These are phyloP conservation scores for Cephalopholis sonnerati DNA, from an alignment of 2,113 vertebrate species.

Conservation along the genomic window DNA sequence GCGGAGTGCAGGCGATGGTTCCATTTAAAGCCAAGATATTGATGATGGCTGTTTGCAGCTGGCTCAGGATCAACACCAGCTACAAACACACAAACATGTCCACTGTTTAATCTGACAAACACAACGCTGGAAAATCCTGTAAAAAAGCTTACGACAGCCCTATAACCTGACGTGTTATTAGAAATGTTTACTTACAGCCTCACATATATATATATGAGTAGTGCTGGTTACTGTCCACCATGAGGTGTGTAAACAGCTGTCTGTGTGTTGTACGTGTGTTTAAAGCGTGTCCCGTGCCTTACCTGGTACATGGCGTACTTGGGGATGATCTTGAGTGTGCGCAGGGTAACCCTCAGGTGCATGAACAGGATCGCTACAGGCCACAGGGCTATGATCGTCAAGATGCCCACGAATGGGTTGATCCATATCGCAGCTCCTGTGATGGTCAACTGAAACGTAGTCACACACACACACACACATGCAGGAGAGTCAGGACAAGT, in stretches of 20 bases:
- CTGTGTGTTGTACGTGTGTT: neutral
- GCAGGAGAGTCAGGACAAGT: neutral
- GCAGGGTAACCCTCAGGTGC: slow-evolving; percentile 83
- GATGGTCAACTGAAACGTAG: slow-evolving; percentile 76
- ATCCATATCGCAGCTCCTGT: slow-evolving; percentile 87
- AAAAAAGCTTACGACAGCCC: neutral
- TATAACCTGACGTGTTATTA: slow-evolving; percentile 12
- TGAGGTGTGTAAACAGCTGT: slow-evolving; percentile 15
- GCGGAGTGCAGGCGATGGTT: slow-evolving; percentile 86
- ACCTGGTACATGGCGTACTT: slow-evolving; percentile 94
- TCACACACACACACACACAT: slow-evolving; percentile 1
- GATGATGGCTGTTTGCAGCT: slow-evolving; percentile 89
- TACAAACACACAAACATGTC: slow-evolving; percentile 59
- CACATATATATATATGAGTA: neutral
- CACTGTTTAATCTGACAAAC: slow-evolving; percentile 11
- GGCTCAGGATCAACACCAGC: slow-evolving; percentile 89
- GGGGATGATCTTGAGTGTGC: slow-evolving; percentile 86
- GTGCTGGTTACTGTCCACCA: neutral
- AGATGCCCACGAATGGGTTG: slow-evolving; percentile 83
- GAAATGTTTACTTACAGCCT: neutral
- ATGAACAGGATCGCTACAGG: slow-evolving; percentile 90
- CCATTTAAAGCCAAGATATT: slow-evolving; percentile 83
- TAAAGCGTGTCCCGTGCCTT: slow-evolving; percentile 3
- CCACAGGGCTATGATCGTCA: slow-evolving; percentile 90
- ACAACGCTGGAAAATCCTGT: slow-evolving; percentile 19